Percentiles rank a stretch among this genome's conserved stretches.
Conservation (phyloP, 2,888 invertebrate species). For the Vandiemenella viatica region DNA sequence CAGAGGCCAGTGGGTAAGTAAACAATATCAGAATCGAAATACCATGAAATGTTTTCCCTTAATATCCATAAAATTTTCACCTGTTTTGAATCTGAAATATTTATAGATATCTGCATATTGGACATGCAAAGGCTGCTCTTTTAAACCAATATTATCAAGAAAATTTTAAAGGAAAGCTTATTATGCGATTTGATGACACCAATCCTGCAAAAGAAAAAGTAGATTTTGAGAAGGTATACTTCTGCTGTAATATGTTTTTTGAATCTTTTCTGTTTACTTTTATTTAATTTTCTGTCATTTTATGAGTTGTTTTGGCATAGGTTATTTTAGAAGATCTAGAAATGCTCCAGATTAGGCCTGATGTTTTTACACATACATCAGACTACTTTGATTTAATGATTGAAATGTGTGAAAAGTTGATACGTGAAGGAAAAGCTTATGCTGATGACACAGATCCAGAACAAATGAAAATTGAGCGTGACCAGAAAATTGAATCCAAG, state of each 20-base stretch:
- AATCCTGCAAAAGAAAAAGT: slow-evolving; percentile 97
- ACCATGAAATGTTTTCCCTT: neutral
- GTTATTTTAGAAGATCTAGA: slow-evolving; percentile 83
- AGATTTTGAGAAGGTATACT: slow-evolving; percentile 79
- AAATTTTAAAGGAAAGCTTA: slow-evolving; percentile 79
- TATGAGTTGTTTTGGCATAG: slow-evolving; percentile 22
- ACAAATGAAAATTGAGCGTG: slow-evolving; percentile 86
- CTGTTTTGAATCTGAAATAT: slow-evolving; percentile 8
- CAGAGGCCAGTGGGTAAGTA: slow-evolving; percentile 90
- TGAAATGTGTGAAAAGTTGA: slow-evolving; percentile 69
- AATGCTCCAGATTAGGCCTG: slow-evolving; percentile 81
- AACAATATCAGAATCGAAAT: neutral
- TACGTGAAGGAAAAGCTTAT: slow-evolving; percentile 82
- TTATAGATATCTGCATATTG: slow-evolving; percentile 78
- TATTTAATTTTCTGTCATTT: no score
- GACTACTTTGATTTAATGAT: slow-evolving; percentile 91
- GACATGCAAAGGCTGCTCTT: slow-evolving; percentile 97
- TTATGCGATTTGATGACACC: slow-evolving; percentile 99
- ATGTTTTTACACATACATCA: slow-evolving; percentile 87
- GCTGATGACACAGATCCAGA: slow-evolving; percentile 93
- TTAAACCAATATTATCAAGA: slow-evolving; percentile 95
- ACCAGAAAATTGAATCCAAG: slow-evolving; percentile 68
- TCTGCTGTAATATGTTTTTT: neutral
- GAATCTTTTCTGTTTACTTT: neutral
- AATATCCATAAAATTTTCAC: slow-evolving; percentile 1